Evolutionary conservation across 2,797 vertebrate species (phyloP), one percentile per base, ranked within the genome.

Genomic region (Brotogeris chrysoptera): DNA sequence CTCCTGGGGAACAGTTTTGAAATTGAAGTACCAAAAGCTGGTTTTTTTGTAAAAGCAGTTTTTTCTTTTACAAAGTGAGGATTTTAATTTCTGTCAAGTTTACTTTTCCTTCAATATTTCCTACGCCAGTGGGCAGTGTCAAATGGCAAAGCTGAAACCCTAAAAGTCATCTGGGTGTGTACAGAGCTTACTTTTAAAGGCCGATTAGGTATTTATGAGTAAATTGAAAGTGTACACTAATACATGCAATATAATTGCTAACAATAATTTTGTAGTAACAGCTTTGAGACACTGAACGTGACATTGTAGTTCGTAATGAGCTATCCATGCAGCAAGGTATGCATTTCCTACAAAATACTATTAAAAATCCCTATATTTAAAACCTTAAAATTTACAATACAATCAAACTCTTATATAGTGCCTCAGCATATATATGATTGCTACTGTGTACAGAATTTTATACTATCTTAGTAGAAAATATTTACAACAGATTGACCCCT

Each of bases 271-370:
- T 95, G 90, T 97, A 96, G 94, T 89, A 97, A 96, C 82, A 97
- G 92, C 88, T 97, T 94, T 94, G 92, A 97, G 97, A 98, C 97
- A 95, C 93, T 88, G 94, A 92, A 86, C 50, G 55, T 97, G 94
- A 97, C 92, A 91, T 92, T 90, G 93, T 91, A 95, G 55, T 97
- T 97, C 90, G 80, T 94, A 88, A 77, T 96, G 97, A 96, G 94
- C 96, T 98, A 98, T 97, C 98, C 99, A 99, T 99, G 98, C 98
- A 98, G 97, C 98, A 99, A 99, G 98, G 98, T 99, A 98, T 98
- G 97, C 97, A 96, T 97, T 98, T 97, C 97, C 96, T 98, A 98
- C 95, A 97, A 98, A 97, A 97, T 96, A 96, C 72, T 88, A 96
- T 97, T 97, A 97, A 97, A 96, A 97, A 97, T 95, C 94, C 90